These are phyloP conservation scores for Frieseomelitta varia DNA, from an alignment of 1,140 invertebrate species.

Conservation along the genomic window DNA sequence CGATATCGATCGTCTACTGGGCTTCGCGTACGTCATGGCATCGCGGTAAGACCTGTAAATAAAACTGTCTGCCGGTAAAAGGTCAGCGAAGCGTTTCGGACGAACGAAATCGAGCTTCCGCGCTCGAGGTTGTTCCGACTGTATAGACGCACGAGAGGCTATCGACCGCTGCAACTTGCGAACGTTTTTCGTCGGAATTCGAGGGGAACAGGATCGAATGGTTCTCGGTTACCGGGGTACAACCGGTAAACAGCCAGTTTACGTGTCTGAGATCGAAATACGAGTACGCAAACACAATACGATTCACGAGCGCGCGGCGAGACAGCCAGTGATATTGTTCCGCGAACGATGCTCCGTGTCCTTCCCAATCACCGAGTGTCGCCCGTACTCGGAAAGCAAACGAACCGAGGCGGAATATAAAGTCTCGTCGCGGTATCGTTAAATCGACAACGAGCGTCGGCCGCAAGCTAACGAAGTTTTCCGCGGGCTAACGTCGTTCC, in stretches of 20 bases:
- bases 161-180: not conserved
- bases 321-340: not conserved
- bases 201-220: too few relatives aligned
- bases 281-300: not conserved
- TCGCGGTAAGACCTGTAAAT: slow-evolving; percentile 16
- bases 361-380: too few relatives aligned
- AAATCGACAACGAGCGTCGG: slow-evolving; percentile 34
- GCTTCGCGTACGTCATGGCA: not conserved
- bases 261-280: not conserved
- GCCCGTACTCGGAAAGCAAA: slow-evolving; percentile 26
- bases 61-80: slow-evolving; percentile 13
- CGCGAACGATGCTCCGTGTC: not conserved
- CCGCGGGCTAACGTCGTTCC: slow-evolving; percentile 61
- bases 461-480: slow-evolving; percentile 65
- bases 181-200: not conserved
- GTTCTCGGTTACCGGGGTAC: not conserved
- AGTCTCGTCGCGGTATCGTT: slow-evolving; percentile 40
- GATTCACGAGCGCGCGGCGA: too few relatives aligned
- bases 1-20: slow-evolving; percentile 13
- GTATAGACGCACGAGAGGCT: not conserved
- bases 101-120: not conserved
- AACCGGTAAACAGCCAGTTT: not conserved
- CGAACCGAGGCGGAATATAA: slow-evolving; percentile 29
- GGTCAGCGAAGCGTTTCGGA: not conserved
- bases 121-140: not conserved